Conservation (phyloP, 2,888 invertebrate genomes). For the Metacarcinus magister region DNA sequence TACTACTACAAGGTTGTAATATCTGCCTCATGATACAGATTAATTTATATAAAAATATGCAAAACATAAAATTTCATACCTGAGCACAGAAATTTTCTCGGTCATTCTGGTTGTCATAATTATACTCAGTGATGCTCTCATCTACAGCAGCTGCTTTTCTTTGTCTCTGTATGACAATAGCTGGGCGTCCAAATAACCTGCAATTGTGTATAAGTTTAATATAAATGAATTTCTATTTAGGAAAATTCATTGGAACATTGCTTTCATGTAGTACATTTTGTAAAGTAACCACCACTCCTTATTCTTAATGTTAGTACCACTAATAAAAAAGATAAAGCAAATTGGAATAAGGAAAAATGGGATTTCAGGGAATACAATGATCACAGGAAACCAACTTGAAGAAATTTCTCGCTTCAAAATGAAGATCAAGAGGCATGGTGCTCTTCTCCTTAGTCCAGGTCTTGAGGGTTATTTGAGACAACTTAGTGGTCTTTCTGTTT, state of each 20-base stretch:
- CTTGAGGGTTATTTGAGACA: conserved; percentile 82
- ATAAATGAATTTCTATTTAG: background rate
- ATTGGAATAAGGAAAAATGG: background rate
- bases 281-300: background rate
- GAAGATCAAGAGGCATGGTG: conserved; percentile 84
- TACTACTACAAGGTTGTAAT: background rate
- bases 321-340: background rate
- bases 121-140: conserved; percentile 85
- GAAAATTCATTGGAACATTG: background rate
- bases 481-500: conserved; percentile 78
- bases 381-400: conserved; percentile 83
- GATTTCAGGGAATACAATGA: background rate
- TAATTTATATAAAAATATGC: background rate
- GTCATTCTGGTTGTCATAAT: conserved; percentile 87
- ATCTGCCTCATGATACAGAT: background rate
- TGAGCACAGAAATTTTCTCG: conserved; percentile 86
- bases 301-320: background rate
- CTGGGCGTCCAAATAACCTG: conserved; percentile 73
- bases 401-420: conserved; percentile 84
- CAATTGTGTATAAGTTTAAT: background rate
- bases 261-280: background rate
- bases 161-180: conserved; percentile 73
- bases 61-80: background rate
- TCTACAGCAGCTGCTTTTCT: conserved; percentile 83
- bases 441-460: conserved; percentile 83